These are phyloP conservation scores for Zygaena filipendulae DNA, from an alignment of 2,888 invertebrate species.

Conservation along the genomic window DNA sequence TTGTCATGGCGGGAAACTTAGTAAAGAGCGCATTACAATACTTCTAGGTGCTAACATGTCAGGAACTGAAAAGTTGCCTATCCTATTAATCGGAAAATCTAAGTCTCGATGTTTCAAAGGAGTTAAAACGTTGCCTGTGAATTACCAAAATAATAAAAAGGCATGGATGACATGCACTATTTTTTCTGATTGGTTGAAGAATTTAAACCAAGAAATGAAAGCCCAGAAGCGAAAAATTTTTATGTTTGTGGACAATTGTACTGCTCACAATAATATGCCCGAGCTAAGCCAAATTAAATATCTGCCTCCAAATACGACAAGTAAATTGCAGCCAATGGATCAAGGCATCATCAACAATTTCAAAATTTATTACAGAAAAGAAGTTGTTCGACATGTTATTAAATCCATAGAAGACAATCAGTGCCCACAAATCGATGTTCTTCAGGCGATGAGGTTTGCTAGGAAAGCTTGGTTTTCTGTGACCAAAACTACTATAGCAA, in stretches of 20 bases:
- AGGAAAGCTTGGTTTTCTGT: conserved; percentile 13
- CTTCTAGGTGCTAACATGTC: conserved; percentile 14
- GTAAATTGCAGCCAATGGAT: conserved; percentile 15
- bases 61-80: conserved; percentile 15
- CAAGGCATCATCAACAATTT: conserved; percentile 16
- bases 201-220: conserved; percentile 7
- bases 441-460: conserved; percentile 9
- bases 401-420: conserved; percentile 15
- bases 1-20: conserved; percentile 16
- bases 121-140: conserved; percentile 14
- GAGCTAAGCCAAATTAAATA: conserved; percentile 10
- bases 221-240: conserved; percentile 13
- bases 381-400: conserved; percentile 15
- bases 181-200: conserved; percentile 12
- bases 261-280: conserved; percentile 14
- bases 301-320: conserved; percentile 15
- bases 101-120: conserved; percentile 17
- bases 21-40: conserved; percentile 15
- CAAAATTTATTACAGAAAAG: conserved; percentile 15
- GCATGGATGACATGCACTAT: conserved; percentile 17
- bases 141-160: conserved; percentile 17
- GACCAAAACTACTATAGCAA: conserved; percentile 7
- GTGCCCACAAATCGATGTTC: conserved; percentile 8
- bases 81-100: conserved; percentile 15
- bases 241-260: conserved; percentile 16